Base-by-base conservation (phyloP, 2,888 invertebrate species). In the Acleris sparsana region DNA sequence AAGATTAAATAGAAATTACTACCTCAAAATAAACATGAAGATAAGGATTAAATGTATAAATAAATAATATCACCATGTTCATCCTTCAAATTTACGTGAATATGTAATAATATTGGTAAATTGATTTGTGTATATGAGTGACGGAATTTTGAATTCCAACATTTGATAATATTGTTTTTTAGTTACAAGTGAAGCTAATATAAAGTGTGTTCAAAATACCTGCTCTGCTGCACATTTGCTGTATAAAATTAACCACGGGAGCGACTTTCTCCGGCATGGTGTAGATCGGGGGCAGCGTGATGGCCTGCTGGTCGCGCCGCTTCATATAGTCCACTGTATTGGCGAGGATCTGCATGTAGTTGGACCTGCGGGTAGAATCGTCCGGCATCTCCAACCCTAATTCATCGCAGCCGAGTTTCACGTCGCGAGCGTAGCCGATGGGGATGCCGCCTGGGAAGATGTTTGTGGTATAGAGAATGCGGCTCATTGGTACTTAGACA, bases 231-330 rank as follows among this genome's bases (percentile, higher is more conserved):
- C 92, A 92, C 72, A 91, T 71, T 63, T 88, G 86, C 6, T 71
- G 57, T 2, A 91, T 81, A 51, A 88, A 92, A 52, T 86, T 82
- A 3, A 75, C 72, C 0, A 87, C 80, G 0, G 80, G 71, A 0
- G 68, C 68, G 1, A 87, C 80, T 64, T 88, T 90, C 0, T 88
- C 86, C 0, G 88, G 86, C 80, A 92, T 73, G 0, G 89, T 88
- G 70, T 83, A 92, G 5, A 92, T 68, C 0, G 89, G 86, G 0
- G 91, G 89, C 46, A 88, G 71, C 0, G 66, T 46, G 18, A 77
- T 72, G 5, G 68, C 60, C 0, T 67, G 71, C 0, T 65, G 67
- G 17, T 80, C 73, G 2, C 77, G 71, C 25, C 84, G 79, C 33
- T 81, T 84, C 44, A 92, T 68, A 44, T 86, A 90, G 57, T 90